These are phyloP conservation scores for Helicorthomorpha holstii DNA, from an alignment of 1,140 invertebrate species.

Conservation along the genomic window DNA sequence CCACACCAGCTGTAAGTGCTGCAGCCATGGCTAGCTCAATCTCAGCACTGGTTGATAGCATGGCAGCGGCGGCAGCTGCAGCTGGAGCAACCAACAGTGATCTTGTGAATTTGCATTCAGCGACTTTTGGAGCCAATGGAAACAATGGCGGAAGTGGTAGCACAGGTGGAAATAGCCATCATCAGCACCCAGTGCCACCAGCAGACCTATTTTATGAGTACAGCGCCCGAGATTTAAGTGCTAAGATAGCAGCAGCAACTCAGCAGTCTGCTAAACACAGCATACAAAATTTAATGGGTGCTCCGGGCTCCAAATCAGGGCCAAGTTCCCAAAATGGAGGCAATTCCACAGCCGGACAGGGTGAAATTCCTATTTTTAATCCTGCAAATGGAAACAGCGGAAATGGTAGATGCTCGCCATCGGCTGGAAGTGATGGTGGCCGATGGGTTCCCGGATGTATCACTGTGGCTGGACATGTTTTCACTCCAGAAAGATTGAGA, in stretches of 20 bases:
- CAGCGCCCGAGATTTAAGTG: neutral
- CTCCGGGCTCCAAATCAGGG: neutral
- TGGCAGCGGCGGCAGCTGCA: neutral
- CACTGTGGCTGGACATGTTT: slow-evolving; percentile 14
- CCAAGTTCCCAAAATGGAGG: neutral
- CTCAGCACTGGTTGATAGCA: neutral
- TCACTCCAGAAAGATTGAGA: slow-evolving; percentile 47
- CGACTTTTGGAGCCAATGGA: too few relatives aligned
- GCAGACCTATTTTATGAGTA: neutral
- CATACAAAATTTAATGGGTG: neutral
- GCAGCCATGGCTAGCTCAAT: neutral
- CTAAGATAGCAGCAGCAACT: slow-evolving; percentile 2
- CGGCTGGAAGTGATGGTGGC: neutral
- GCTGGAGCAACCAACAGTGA: neutral
- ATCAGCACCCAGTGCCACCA: slow-evolving; percentile 6
- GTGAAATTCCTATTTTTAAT: neutral
- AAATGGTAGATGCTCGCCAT: neutral
- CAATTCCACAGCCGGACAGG: neutral
- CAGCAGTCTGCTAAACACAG: neutral
- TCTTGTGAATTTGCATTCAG: too few relatives aligned
- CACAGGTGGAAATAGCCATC: slow-evolving; percentile 1
- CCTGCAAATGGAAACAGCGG: neutral
- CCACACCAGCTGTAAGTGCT: neutral
- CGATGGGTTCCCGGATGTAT: neutral
- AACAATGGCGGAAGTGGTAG: slow-evolving; percentile 4